phyloP scores from a whole-genome alignment of 2,113 vertebrate species.

The Rhea pennata region DNA sequence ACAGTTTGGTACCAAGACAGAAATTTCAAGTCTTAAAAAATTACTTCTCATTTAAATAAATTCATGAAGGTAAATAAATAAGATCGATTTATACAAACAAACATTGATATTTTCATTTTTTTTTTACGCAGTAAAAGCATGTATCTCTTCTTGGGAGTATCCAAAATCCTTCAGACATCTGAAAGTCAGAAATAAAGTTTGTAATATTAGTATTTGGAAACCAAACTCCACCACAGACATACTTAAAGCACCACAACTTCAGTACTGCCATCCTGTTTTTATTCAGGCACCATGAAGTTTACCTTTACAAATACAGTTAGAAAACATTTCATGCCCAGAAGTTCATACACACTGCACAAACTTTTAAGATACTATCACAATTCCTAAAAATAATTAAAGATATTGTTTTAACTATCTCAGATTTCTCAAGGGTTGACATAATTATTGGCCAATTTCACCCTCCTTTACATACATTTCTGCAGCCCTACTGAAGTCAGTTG shows the following conservation, averaged over 20 bases:
- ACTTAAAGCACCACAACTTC: background rate
- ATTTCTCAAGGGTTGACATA: background rate
- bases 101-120: background rate
- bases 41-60: slow-evolving; percentile 39
- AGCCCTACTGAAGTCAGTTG: background rate
- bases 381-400: background rate
- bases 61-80: slow-evolving; percentile 61
- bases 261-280: background rate
- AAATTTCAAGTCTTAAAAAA: slow-evolving; percentile 74
- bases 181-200: slow-evolving; percentile 54
- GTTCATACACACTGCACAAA: background rate
- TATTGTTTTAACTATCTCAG: background rate
- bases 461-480: background rate
- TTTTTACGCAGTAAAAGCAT: slow-evolving; percentile 75
- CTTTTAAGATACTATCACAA: background rate
- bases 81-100: slow-evolving; percentile 17
- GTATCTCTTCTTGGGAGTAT: slow-evolving; percentile 76
- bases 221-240: background rate
- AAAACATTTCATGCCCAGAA: background rate
- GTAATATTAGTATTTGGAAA: background rate
- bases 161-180: slow-evolving; percentile 78
- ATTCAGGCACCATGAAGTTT: background rate
- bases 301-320: background rate
- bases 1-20: slow-evolving; percentile 63
- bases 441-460: background rate